phyloP scores from a whole-genome alignment of 1,140 invertebrate genomes.

The Glossosoma conforme region DNA sequence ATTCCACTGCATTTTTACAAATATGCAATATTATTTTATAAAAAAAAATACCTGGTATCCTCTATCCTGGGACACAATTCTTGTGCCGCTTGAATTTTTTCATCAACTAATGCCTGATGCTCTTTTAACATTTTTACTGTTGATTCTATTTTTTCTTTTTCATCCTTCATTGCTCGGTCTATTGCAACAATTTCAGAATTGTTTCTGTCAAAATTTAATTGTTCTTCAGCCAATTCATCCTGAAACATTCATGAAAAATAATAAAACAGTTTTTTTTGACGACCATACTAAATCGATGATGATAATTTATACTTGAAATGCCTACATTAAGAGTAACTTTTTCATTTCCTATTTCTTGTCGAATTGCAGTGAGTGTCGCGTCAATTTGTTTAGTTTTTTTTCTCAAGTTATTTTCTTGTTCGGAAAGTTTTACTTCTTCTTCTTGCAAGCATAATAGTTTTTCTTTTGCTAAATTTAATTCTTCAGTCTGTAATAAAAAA shows the following conservation, averaged over 20 bases:
- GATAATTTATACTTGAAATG: too few species aligned
- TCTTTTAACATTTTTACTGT: conserved; percentile 37
- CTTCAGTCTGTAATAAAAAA: conserved; percentile 38
- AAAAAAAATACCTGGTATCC: conserved; percentile 38
- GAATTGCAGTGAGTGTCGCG: not conserved
- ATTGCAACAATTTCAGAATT: conserved; percentile 31
- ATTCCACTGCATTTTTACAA: too few species aligned
- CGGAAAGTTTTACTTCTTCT: conserved; percentile 26
- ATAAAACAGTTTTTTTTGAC: not conserved
- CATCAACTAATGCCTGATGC: conserved; percentile 35
- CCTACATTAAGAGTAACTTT: conserved; percentile 18
- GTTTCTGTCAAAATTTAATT: conserved; percentile 37
- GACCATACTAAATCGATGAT: not conserved
- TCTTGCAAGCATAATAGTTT: conserved; percentile 34
- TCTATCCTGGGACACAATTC: conserved; percentile 41
- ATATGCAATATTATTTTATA: not conserved
- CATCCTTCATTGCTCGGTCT: conserved; percentile 34
- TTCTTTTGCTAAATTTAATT: conserved; percentile 43
- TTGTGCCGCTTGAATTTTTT: conserved; percentile 35
- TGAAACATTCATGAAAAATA: too few species aligned
- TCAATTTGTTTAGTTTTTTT: conserved; percentile 13
- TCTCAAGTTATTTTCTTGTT: conserved; percentile 14
- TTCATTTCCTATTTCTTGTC: conserved; percentile 11
- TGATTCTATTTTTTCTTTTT: conserved; percentile 36
- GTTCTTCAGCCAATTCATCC: conserved; percentile 39